Percentiles rank a stretch among this genome's conserved stretches.
phyloP scores from a whole-genome alignment of 1,140 invertebrate genomes.

The Trichomalopsis sarcophagae region DNA sequence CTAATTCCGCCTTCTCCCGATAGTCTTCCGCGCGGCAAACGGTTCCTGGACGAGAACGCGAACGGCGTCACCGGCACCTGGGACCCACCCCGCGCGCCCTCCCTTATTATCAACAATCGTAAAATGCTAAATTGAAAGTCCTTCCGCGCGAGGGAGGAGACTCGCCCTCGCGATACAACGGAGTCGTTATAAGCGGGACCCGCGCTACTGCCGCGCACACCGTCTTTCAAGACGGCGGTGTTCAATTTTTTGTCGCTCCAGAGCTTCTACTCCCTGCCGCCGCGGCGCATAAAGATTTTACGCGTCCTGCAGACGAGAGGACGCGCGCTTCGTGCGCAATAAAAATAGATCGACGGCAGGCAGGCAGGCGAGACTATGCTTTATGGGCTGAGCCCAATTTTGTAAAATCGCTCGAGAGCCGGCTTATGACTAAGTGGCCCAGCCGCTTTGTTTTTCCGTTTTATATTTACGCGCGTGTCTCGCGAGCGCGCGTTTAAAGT shows the following conservation, averaged over 20 bases:
- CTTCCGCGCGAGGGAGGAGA: conserved; percentile 12
- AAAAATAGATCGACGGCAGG: conserved; percentile 50
- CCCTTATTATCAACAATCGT: conserved; percentile 75
- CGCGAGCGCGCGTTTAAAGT: conserved; percentile 30
- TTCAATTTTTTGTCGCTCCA: conserved; percentile 41
- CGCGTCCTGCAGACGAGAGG: not conserved
- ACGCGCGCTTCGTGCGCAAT: conserved; percentile 36
- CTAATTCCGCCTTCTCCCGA: conserved; percentile 60
- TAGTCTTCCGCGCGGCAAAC: not conserved
- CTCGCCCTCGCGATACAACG: not conserved
- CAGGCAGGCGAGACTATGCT: conserved; percentile 18
- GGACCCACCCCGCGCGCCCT: conserved; percentile 55
- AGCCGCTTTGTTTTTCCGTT: conserved; percentile 33
- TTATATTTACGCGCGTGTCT: conserved; percentile 5
- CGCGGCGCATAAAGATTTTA: conserved; percentile 47
- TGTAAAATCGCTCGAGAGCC: conserved; percentile 27
- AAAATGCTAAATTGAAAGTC: conserved; percentile 75
- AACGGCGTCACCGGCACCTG: conserved; percentile 66
- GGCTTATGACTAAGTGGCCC: conserved; percentile 25
- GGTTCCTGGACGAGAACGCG: conserved; percentile 48
- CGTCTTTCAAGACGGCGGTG: not conserved
- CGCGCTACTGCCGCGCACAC: not conserved
- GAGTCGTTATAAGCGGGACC: not conserved
- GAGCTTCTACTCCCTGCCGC: conserved; percentile 22
- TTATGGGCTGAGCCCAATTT: conserved; percentile 50